Conservation (phyloP, 2,888 invertebrate genomes). For the Tinea trinotella region DNA sequence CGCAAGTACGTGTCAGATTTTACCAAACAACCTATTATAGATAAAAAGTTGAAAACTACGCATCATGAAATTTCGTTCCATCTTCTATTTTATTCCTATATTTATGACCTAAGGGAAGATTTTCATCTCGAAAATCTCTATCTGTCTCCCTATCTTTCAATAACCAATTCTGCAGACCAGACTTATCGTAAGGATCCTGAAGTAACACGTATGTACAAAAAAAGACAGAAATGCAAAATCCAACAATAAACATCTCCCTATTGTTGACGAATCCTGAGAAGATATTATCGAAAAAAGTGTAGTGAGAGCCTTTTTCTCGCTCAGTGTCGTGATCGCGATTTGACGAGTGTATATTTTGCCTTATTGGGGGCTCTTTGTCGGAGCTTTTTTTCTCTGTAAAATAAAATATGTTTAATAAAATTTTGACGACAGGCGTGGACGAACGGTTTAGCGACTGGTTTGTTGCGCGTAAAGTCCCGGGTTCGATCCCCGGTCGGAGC, state of each 20-base stretch:
- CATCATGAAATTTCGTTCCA: constrained; percentile 42
- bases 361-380: constrained; percentile 27
- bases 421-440: no score
- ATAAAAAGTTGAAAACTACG: no score
- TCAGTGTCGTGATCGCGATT: constrained; percentile 43
- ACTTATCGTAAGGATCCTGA: constrained; percentile 33
- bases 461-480: no score
- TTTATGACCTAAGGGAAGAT: constrained; percentile 46
- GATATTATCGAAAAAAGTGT: constrained; percentile 43
- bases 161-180: constrained; percentile 28
- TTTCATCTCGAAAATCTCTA: constrained; percentile 27
- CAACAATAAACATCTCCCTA: constrained; percentile 35
- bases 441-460: no score
- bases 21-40: no score
- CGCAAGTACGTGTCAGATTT: no score
- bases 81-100: constrained; percentile 35
- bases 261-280: constrained; percentile 39
- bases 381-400: constrained; percentile 53
- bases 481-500: no score
- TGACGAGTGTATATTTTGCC: not conserved
- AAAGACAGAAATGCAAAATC: constrained; percentile 38
- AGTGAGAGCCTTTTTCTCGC: not conserved
- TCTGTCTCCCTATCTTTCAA: constrained; percentile 25
- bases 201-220: constrained; percentile 24
- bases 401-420: constrained; percentile 36